Base-by-base conservation (phyloP, 2,888 invertebrate species). In the Luffia ferchaultella region DNA sequence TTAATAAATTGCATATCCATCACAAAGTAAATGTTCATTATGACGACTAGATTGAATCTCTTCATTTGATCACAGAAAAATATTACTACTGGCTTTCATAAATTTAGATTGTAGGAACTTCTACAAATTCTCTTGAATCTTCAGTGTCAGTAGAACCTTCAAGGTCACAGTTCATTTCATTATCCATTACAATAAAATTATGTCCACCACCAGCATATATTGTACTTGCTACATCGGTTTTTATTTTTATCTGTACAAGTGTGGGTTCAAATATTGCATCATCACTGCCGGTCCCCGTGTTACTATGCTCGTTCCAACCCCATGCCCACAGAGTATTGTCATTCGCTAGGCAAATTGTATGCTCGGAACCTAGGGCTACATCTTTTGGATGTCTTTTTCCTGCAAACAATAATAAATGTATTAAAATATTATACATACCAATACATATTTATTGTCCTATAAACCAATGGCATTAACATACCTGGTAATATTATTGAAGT, bases 281-380 rank as follows among this genome's bases (percentile, higher is more conserved):
- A 42, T 61, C 65, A n/a, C 59, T 54, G n/a, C 58, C 58, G 20
- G 88, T 89, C 50, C 94, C 95, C 62, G 94, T 94, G 67, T 91
- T 94, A 42, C 92, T 92, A 75, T 95, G 95, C 64, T 95, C 95
- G 73, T 95, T 95, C 95, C 95, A 95, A 1, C 95, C 95, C 94
- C 95, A 95, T 17, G 90, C 87, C 64, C 88, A 89, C 3, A 94
- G 67, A 47, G 85, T 82, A 30, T 89, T 89, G 52, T 88, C 86
- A 54, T 82, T 86, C 59, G 87, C 86, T 55, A 92, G 71, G 54
- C 90, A 89, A 56, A 95, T 67, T 45, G 90, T 92, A 64, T 95
- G 95, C 62, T 95, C 94, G 0, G 94, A 92, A 1, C 95, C 95
- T 58, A 90, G 72, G 56, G 87, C 86, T 52, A 92, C 65, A 65